phyloP scores from a whole-genome alignment of 2,888 invertebrate genomes.

The Drosophila tanythrix region DNA sequence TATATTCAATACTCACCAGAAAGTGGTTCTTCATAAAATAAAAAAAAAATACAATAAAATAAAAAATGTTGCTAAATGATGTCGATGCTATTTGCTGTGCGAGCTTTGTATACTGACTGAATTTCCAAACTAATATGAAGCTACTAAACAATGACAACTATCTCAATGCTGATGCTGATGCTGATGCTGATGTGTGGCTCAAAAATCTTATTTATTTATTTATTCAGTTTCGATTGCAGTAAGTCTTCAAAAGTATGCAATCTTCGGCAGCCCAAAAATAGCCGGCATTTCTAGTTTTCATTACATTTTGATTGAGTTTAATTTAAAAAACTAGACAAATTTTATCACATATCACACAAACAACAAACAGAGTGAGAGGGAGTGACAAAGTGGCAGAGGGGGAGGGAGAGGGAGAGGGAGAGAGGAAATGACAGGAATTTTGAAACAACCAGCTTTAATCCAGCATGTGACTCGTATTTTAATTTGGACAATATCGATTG shows the following conservation, averaged over 20 bases:
- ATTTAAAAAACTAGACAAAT: neutral
- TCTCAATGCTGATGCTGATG: neutral
- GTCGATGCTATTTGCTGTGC: neutral
- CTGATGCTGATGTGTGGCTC: neutral
- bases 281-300: neutral
- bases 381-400: neutral
- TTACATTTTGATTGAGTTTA: neutral
- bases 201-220: neutral
- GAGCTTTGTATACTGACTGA: neutral
- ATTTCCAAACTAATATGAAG: neutral
- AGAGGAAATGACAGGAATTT: constrained; percentile 9
- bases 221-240: neutral
- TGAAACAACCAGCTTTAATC: constrained; percentile 27
- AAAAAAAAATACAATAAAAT: no score
- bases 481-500: constrained; percentile 13
- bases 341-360: neutral
- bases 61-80: neutral
- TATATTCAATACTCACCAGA: neutral
- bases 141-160: neutral
- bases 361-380: neutral
- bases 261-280: neutral
- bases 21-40: neutral
- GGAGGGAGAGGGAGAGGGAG: neutral
- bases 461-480: constrained; percentile 42
- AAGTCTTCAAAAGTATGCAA: neutral